These are phyloP conservation scores for Parotia lawesii DNA, from an alignment of 2,113 vertebrate species.

Conservation along the genomic window DNA sequence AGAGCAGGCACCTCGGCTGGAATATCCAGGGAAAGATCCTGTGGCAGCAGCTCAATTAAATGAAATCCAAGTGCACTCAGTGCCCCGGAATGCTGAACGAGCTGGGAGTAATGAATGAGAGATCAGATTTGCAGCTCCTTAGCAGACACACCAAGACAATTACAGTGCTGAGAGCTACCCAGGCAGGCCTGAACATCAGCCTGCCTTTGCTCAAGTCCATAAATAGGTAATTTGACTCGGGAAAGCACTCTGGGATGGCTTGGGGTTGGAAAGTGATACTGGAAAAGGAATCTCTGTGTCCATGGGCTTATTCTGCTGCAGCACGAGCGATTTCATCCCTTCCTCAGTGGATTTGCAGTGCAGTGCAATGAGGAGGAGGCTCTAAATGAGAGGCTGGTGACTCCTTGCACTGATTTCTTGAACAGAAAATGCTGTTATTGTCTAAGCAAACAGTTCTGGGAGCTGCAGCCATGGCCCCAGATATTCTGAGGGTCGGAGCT, in stretches of 20 bases:
- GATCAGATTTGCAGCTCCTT: neutral
- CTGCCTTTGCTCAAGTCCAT: neutral
- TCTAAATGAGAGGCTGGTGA: neutral
- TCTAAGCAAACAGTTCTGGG: neutral
- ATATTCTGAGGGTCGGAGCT: neutral
- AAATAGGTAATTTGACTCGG: neutral
- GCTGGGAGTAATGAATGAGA: neutral
- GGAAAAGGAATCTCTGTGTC: neutral
- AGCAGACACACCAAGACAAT: neutral
- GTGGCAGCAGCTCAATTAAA: neutral
- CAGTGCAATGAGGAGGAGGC: neutral
- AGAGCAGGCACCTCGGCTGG: rapidly evolving
- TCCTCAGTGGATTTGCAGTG: neutral
- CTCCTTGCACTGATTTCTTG: neutral
- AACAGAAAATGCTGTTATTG: neutral
- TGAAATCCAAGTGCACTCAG: neutral
- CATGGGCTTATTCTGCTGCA: neutral
- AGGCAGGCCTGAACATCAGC: neutral
- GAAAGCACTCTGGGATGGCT: neutral
- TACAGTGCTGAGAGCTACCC: neutral
- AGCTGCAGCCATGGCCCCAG: neutral
- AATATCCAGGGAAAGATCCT: neutral
- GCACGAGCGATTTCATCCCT: neutral
- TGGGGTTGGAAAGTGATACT: neutral
- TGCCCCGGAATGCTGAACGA: neutral